Evolutionary conservation across 1,140 invertebrate genomes (phyloP), one percentile per base, ranked within the genome.

Genomic region (Macrosteles quadrilineatus): DNA sequence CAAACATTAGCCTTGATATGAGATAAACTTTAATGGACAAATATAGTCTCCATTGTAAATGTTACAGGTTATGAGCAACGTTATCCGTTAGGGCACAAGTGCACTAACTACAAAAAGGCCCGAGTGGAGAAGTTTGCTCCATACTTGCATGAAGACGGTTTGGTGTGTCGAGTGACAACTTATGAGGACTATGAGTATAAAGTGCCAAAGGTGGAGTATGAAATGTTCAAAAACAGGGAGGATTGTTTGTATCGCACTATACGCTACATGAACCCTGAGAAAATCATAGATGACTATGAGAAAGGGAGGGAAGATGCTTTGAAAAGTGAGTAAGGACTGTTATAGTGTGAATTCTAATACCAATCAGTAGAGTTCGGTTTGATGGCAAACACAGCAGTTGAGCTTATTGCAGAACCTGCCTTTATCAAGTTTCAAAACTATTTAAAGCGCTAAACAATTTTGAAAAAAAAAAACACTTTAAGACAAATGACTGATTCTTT

Each of bases 41-140:
- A n/a, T n/a, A n/a, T n/a, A n/a, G n/a, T n/a, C n/a, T n/a, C n/a
- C n/a, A n/a, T n/a, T n/a, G 32, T 36, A 14, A 73, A 83, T 69
- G 12, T 50, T 78, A 71, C 74, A 90, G 93, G 90, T 76, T 92
- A 86, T 71, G 86, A 91, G 69, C 85, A 85, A 74, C 84, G 91
- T 21, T 96, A 90, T 81, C 91, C 92, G 0, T 84, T 85, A 45
- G 88, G 87, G 1, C 84, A 84, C 32, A 95, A 92, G 80, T 85
- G 80, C 0, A 85, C 90, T 29, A 81, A 87, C 31, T 96, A 91
- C 75, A 93, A 93, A 76, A 88, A 91, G 74, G 85, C 87, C 0
- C 83, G 90, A 55, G 82, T 94, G 0, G 90, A 95, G 76, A 86
- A 90, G 69, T 94, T 88, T 78, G 85, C 92, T 0, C 90, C 90